These are phyloP conservation scores for Orchesella flavescens DNA, from an alignment of 2,888 invertebrate species.

Conservation along the genomic window DNA sequence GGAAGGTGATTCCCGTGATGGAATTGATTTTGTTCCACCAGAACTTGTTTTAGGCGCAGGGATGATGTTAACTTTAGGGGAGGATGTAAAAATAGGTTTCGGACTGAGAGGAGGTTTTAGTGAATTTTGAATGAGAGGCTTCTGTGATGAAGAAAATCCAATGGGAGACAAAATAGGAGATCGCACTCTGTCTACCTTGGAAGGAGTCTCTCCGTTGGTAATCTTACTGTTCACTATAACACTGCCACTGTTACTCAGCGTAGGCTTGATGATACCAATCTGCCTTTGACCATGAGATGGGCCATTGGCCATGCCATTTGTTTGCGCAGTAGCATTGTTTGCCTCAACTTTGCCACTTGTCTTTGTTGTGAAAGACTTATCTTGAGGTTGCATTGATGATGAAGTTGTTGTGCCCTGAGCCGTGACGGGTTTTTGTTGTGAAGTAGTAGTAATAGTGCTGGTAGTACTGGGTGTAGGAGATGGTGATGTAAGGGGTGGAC, in stretches of 20 bases:
- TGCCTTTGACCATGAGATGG: constrained; percentile 74
- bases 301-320: constrained; percentile 27
- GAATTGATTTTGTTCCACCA: not conserved
- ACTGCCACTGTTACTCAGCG: constrained; percentile 73
- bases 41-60: not conserved
- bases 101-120: constrained; percentile 71
- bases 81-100: constrained; percentile 69
- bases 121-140: constrained; percentile 49
- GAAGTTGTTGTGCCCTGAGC: constrained; percentile 62
- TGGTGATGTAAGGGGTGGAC: constrained; percentile 70
- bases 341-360: constrained; percentile 4
- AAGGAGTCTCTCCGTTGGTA: constrained; percentile 27
- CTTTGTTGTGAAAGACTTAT: constrained; percentile 62
- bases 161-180: constrained; percentile 61
- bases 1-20: constrained; percentile 14
- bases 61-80: constrained; percentile 57
- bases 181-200: constrained; percentile 41
- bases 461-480: constrained; percentile 62
- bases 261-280: constrained; percentile 77
- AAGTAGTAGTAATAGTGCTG: constrained; percentile 62
- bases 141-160: constrained; percentile 36
- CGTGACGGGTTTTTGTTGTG: constrained; percentile 66
- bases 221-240: constrained; percentile 11
- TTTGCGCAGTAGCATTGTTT: constrained; percentile 43
- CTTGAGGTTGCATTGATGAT: constrained; percentile 70